Evolutionary conservation across 64 coral and sea anemone species (phyloP).

Genomic region (Stylophora pistillata): DNA sequence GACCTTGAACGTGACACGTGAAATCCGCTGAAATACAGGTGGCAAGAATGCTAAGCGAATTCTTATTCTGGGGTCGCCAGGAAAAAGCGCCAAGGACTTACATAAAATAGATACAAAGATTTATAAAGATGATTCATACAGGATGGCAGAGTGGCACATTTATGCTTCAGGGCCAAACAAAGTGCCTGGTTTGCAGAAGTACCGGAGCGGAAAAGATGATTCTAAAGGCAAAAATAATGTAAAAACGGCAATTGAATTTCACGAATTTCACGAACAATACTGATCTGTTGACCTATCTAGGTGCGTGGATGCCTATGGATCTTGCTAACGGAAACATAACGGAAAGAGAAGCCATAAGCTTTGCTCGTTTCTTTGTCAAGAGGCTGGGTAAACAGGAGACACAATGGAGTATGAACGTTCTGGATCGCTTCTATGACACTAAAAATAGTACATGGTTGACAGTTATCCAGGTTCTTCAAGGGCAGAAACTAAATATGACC

Average conservation of each 20-base stretch:
- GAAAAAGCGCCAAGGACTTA: conserved; percentile 34
- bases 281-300: conserved; percentile 65
- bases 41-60: conserved; percentile 68
- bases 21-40: conserved; percentile 68
- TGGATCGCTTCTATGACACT: conserved; percentile 79
- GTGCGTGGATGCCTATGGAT: conserved; percentile 81
- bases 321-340: conserved; percentile 9
- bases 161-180: conserved; percentile 87
- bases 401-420: conserved; percentile 70
- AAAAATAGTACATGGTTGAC: conserved; percentile 48
- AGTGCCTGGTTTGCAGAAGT: neutral
- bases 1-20: conserved; percentile 52
- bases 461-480: conserved; percentile 1
- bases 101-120: conserved; percentile 43
- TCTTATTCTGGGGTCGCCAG: conserved; percentile 75
- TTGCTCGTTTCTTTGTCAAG: conserved; percentile 51
- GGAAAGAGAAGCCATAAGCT: conserved; percentile 49
- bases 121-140: conserved; percentile 57
- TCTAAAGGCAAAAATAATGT: conserved; percentile 9
- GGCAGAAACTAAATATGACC: conserved; percentile 20
- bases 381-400: too few species aligned
- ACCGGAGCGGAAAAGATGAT: conserved; percentile 58
- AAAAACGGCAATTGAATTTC: conserved; percentile 14
- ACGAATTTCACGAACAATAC: too few species aligned
- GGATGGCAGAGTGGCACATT: conserved; percentile 78